Evolutionary conservation across 2,113 vertebrate genomes (phyloP), one percentile per base, ranked within the genome.

Genomic region (Cololabis saira): DNA sequence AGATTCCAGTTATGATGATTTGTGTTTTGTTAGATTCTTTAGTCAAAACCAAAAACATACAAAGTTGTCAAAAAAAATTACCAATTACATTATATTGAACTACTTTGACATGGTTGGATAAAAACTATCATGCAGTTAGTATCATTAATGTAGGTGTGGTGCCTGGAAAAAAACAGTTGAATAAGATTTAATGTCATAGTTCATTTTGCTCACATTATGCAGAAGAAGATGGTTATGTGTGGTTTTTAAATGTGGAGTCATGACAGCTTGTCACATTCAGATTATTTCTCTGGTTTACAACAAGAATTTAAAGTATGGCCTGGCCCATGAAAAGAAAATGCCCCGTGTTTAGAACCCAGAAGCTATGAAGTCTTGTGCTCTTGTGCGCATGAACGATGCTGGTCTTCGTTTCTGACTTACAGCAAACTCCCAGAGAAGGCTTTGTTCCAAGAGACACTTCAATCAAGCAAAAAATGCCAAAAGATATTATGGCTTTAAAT

Each of bases 381-480:
- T 55, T 24, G 59, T 67, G 59, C 73, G 85, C 72, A 81, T 85
- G 76, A 85, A 78, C 61, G 61, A 71, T 59, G 45, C 16, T 19
- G 14, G 52, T 68, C 42, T 50, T 51, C 63, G 33, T 16, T 42
- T 49, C 40, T 50, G 54, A 65, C 67, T 75, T 45, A 63, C 67
- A 83, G 59, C 70, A 52, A 65, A 69, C 65, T 41, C 60, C 49
- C 75, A 19, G 12, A n/a, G 21, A 51, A 60, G 53, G 55, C 44
- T 50, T 42, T 9, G 18, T 45, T 24, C 53, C 9, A 19, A 60
- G 59, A 56, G 75, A 83, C 30, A 9, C 63, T 64, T 76, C 10
- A 11, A 61, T 58, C 12, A 33, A 58, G 71, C 52, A 68, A 61
- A 14, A 22, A 15, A 37, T 30, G 30, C 30, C 30, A 37, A 11